Evolutionary conservation across 2,113 vertebrate species (phyloP).

Genomic region (Spermophilus dauricus): DNA sequence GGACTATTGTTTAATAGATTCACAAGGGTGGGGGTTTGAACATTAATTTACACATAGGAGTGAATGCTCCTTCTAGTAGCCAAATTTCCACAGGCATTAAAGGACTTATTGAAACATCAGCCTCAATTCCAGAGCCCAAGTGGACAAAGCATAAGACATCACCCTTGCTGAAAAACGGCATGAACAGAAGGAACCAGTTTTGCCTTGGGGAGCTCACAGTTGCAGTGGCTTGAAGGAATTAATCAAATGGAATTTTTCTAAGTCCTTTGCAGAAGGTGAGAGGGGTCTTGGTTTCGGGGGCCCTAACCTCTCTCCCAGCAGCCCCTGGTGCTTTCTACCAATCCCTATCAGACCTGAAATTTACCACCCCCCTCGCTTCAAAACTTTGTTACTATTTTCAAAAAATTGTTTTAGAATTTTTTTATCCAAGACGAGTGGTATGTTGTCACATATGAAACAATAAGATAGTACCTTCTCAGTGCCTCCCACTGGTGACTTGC

Average conservation of each 20-base stretch:
- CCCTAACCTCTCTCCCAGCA: neutral
- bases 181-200: neutral
- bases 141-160: neutral
- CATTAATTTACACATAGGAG: neutral
- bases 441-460: neutral
- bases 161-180: neutral
- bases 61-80: neutral
- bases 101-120: neutral
- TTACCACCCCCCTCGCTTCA: neutral
- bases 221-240: neutral
- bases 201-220: neutral
- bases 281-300: neutral
- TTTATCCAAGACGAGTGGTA: neutral
- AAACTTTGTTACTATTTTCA: neutral
- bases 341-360: neutral
- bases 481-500: neutral
- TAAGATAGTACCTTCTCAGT: neutral
- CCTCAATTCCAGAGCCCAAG: neutral
- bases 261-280: neutral
- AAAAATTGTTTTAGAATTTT: neutral
- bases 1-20: slow-evolving; percentile 51
- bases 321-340: neutral
- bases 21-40: neutral
- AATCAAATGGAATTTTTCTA: neutral
- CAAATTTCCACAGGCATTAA: neutral